Percentiles rank a stretch among this genome's conserved stretches.
phyloP scores from a whole-genome alignment of 2,113 vertebrate species.

The Malurus melanocephalus region DNA sequence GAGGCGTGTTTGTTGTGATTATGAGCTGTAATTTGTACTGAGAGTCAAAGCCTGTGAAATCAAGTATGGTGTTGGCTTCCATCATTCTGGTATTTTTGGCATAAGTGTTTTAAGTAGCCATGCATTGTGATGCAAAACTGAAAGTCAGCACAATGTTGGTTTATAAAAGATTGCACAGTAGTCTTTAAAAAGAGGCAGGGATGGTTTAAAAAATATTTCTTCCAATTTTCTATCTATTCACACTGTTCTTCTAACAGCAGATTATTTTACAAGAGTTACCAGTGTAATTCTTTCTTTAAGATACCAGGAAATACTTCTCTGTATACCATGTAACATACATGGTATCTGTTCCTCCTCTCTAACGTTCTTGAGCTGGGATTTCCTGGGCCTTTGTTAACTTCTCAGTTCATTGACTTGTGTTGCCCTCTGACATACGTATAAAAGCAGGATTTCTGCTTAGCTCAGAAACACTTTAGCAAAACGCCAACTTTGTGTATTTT shows the following conservation, averaged over 20 bases:
- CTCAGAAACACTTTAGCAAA: background rate
- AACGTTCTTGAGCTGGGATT: background rate
- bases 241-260: background rate
- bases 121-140: background rate
- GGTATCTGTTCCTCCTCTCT: background rate
- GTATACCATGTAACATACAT: background rate
- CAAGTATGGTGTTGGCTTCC: background rate
- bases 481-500: background rate
- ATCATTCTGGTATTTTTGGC: background rate
- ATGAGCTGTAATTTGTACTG: background rate
- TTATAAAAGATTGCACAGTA: background rate
- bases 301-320: background rate
- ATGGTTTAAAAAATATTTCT: background rate
- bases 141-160: background rate
- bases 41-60: background rate
- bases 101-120: background rate
- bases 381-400: background rate
- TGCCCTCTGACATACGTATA: background rate
- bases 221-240: background rate
- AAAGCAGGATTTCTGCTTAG: background rate
- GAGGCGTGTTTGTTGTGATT: background rate
- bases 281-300: background rate
- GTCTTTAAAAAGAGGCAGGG: background rate
- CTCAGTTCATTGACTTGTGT: background rate
- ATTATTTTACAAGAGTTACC: background rate